These are phyloP conservation scores for Sula dactylatra DNA, from an alignment of 2,113 vertebrate genomes.

Conservation along the genomic window DNA sequence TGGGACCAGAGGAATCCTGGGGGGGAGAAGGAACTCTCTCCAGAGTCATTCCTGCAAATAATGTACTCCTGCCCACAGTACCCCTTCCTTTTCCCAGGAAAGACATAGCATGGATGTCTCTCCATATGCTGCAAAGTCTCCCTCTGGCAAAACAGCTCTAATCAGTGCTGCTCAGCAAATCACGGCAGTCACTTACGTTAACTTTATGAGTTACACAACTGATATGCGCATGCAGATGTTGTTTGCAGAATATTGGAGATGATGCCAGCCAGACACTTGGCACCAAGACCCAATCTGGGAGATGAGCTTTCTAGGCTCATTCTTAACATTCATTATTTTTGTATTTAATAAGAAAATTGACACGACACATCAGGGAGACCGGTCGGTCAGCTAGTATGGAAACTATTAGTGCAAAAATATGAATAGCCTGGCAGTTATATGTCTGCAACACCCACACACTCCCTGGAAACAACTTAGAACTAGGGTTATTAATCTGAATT, in stretches of 20 bases:
- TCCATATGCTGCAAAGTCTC: background rate
- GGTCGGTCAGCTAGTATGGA: conserved; percentile 30
- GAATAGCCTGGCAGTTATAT: conserved; percentile 12
- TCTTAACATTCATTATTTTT: conserved; percentile 34
- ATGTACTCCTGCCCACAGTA: background rate
- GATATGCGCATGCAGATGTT: background rate
- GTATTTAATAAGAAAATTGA: conserved; percentile 44
- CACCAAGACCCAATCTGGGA: background rate
- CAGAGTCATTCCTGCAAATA: background rate
- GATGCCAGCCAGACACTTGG: conserved; percentile 49
- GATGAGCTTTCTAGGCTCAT: conserved; percentile 35
- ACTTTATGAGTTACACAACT: background rate
- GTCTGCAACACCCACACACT: conserved; percentile 18
- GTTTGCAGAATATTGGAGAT: background rate
- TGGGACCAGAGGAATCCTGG: background rate
- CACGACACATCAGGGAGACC: background rate
- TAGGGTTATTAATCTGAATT: conserved; percentile 6
- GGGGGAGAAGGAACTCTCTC: background rate
- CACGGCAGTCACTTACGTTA: background rate
- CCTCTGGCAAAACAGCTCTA: background rate
- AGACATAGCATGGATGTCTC: background rate
- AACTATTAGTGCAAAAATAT: conserved; percentile 38
- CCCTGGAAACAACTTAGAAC: conserved; percentile 36
- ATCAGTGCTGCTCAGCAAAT: background rate
- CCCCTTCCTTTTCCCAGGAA: background rate